These are phyloP conservation scores for Drosophila ogumai DNA, from an alignment of 1,140 invertebrate genomes.

Conservation along the genomic window DNA sequence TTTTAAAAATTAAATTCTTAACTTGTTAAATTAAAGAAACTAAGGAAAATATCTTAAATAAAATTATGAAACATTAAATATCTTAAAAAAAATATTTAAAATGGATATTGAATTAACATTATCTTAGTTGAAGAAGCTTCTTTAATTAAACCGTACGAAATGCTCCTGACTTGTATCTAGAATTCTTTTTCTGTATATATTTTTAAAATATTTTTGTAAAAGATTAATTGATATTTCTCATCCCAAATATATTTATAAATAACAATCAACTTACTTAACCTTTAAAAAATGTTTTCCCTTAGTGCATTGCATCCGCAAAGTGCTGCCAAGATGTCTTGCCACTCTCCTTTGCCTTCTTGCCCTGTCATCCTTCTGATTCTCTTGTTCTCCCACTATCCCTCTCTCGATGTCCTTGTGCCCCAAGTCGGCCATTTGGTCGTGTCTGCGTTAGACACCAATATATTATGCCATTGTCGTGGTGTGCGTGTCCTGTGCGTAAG, in stretches of 20 bases:
- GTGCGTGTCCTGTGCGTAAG: constrained; percentile 30
- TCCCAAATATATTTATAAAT: background rate
- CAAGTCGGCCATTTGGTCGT: constrained; percentile 38
- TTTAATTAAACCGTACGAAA: too few relatives aligned
- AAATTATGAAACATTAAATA: background rate
- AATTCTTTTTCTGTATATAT: too few relatives aligned
- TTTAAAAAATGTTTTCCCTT: background rate
- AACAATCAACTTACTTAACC: background rate
- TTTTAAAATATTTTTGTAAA: background rate
- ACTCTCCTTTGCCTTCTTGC: background rate
- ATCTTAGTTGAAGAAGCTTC: background rate
- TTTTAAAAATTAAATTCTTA: too few relatives aligned
- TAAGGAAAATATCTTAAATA: background rate
- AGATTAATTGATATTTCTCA: too few relatives aligned
- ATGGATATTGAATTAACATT: background rate
- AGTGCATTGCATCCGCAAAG: constrained; percentile 51
- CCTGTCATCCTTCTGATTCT: background rate
- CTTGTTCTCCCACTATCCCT: background rate
- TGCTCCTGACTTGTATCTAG: too few relatives aligned
- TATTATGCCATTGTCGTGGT: constrained; percentile 65
- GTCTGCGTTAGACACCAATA: constrained; percentile 70
- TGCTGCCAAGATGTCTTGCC: constrained; percentile 43
- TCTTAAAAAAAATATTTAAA: background rate
- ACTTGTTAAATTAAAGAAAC: background rate
- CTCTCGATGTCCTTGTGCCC: constrained; percentile 13